phyloP scores from a whole-genome alignment of 2,888 invertebrate species.

The Halictus quadricinctus region DNA sequence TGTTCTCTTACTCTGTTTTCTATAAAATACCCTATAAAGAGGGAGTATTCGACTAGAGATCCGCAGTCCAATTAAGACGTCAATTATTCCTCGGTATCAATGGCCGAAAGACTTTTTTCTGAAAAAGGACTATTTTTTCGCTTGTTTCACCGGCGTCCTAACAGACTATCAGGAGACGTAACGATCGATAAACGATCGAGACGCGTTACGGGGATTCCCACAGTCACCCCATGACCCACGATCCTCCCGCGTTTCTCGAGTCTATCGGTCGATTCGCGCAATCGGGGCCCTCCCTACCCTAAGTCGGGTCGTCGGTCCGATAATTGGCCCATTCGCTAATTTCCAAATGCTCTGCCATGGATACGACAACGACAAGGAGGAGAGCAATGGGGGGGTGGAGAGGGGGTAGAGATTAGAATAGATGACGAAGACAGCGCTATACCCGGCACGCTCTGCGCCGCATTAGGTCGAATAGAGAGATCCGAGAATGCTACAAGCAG shows the following conservation, averaged over 20 bases:
- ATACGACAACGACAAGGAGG: constrained; percentile 55
- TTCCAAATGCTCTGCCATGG: constrained; percentile 76
- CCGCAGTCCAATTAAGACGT: background rate
- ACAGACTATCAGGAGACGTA: constrained; percentile 23
- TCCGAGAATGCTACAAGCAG: constrained; percentile 29
- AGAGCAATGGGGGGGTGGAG: background rate
- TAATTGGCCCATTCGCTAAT: constrained; percentile 80
- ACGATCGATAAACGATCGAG: constrained; percentile 39
- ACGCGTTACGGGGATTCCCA: constrained; percentile 73
- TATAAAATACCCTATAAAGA: background rate
- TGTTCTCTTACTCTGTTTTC: background rate
- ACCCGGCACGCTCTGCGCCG: constrained; percentile 58
- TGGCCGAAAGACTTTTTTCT: background rate
- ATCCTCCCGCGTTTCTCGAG: constrained; percentile 37
- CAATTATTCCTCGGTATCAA: background rate
- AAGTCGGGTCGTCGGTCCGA: constrained; percentile 56
- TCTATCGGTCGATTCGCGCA: constrained; percentile 59
- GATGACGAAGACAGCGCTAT: constrained; percentile 26
- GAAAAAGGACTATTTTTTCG: background rate
- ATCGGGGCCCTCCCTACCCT: constrained; percentile 57
- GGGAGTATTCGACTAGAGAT: background rate
- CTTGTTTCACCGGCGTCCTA: background rate
- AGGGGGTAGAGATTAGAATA: background rate
- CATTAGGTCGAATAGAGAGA: constrained; percentile 54
- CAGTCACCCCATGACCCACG: constrained; percentile 67